phyloP scores from a whole-genome alignment of 2,797 vertebrate species.

The Pampus argenteus region DNA sequence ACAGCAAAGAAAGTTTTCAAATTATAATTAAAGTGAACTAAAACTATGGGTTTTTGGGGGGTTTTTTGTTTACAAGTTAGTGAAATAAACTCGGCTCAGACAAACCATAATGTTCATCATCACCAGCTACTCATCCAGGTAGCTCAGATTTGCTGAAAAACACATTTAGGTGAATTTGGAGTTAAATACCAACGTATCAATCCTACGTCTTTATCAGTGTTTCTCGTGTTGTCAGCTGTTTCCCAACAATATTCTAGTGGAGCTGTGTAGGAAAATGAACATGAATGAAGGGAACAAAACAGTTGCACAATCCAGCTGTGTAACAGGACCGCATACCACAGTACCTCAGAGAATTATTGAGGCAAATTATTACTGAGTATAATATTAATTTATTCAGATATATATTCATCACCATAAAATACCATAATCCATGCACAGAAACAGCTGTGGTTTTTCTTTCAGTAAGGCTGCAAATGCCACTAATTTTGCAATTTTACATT shows the following conservation, averaged over 20 bases:
- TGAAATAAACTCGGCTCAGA: background rate
- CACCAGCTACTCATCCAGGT: background rate
- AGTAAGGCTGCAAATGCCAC: background rate
- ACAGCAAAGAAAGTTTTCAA: background rate
- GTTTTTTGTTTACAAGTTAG: background rate
- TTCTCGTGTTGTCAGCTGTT: background rate
- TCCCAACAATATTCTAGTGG: background rate
- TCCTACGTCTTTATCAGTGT: background rate
- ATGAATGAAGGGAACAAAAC: slow-evolving; percentile 12
- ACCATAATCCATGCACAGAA: background rate
- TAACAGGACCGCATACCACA: background rate
- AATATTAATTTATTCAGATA: background rate
- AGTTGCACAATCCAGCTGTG: slow-evolving; percentile 6
- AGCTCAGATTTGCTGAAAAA: background rate
- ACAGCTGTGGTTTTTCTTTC: background rate
- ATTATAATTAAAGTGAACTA: background rate
- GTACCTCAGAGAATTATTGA: background rate
- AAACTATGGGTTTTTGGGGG: no score
- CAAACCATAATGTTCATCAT: background rate
- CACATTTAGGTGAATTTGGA: background rate
- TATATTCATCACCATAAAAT: background rate
- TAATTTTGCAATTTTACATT: slow-evolving; percentile 4
- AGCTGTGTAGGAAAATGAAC: background rate
- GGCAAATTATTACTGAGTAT: background rate
- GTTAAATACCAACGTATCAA: background rate